A percentile compares a stretch with the other conserved stretches of the same genome.
phyloP scores from a whole-genome alignment of 2,888 invertebrate genomes.

The Andrena chrysosceles region DNA sequence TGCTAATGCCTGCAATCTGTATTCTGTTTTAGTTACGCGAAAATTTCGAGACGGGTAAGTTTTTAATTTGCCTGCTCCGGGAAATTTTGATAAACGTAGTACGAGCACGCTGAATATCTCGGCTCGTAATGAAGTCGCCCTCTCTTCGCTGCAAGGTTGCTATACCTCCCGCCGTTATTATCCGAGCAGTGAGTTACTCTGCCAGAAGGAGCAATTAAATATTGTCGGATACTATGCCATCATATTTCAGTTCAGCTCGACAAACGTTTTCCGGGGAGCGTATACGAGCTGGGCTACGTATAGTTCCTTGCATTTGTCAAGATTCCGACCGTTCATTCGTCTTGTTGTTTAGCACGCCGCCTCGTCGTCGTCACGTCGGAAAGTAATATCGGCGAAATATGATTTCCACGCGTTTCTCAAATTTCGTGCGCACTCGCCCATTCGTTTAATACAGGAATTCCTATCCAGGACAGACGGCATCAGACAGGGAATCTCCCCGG shows the following conservation, averaged over 20 bases:
- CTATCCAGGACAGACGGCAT: not conserved
- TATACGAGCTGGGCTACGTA: slow-evolving; percentile 45
- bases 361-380: slow-evolving; percentile 58
- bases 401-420: slow-evolving; percentile 52
- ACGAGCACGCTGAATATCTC: slow-evolving; percentile 17
- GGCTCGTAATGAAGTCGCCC: slow-evolving; percentile 38
- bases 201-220: slow-evolving; percentile 70
- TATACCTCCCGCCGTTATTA: slow-evolving; percentile 52
- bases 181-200: slow-evolving; percentile 58
- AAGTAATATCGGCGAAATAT: slow-evolving; percentile 60
- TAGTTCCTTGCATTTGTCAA: slow-evolving; percentile 68
- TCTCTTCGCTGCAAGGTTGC: slow-evolving; percentile 22
- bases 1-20: no score
- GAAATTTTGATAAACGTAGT: slow-evolving; percentile 22
- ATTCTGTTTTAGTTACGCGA: not conserved
- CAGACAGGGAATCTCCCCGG: not conserved
- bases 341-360: slow-evolving; percentile 64
- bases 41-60: not conserved
- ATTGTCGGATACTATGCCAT: slow-evolving; percentile 60
- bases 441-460: slow-evolving; percentile 21
- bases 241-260: slow-evolving; percentile 63
- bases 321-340: slow-evolving; percentile 68
- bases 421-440: slow-evolving; percentile 28
- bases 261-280: slow-evolving; percentile 68
- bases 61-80: slow-evolving; percentile 3